Evolutionary conservation across 2,797 vertebrate species (phyloP).

Genomic region (Chlorospingus semifuscus): DNA sequence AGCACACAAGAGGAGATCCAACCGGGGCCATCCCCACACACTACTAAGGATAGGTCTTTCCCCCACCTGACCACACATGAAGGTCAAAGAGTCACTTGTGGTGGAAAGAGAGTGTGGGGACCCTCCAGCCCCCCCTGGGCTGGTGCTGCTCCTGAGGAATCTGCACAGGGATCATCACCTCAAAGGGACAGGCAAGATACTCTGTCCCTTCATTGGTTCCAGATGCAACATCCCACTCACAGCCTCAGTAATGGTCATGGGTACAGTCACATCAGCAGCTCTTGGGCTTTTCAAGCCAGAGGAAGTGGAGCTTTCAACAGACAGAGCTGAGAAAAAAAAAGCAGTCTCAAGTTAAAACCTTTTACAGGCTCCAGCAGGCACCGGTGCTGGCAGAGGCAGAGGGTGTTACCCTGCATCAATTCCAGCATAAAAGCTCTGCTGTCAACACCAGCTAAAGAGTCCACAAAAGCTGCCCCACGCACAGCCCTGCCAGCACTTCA

Average conservation of each 20-base stretch:
- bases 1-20: fast-evolving
- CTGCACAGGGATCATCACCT: neutral
- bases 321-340: neutral
- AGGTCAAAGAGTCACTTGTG: neutral
- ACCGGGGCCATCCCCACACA: neutral
- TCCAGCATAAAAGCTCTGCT: neutral
- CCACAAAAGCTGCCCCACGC: neutral
- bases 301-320: neutral
- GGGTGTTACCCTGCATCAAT: neutral
- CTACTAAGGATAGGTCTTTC: neutral
- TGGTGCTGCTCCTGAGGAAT: neutral
- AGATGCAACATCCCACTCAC: neutral
- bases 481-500: neutral
- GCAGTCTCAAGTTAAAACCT: neutral
- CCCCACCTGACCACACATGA: neutral
- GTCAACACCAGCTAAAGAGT: slow-evolving; percentile 28
- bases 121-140: neutral
- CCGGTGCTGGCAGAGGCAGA: neutral
- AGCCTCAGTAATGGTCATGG: neutral
- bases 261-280: neutral
- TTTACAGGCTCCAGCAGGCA: neutral
- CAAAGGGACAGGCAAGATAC: neutral
- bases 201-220: neutral
- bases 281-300: neutral
- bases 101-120: too few relatives aligned